Conservation (phyloP, 2,888 invertebrate genomes). For the Aquatica leii region DNA sequence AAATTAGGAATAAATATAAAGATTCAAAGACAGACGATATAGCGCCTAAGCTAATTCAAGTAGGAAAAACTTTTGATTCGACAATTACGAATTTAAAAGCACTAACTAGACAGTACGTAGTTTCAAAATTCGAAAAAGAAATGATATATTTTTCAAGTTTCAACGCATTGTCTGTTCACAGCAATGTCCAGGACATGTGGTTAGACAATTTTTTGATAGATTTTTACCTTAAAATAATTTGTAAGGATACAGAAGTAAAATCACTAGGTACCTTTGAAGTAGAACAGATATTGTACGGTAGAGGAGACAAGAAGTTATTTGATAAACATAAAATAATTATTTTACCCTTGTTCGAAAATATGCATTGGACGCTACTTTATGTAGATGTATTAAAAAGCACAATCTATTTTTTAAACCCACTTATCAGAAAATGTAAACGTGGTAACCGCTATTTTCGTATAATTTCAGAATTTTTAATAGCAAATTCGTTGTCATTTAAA, state of each 20-base stretch:
- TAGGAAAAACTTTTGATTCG: no score
- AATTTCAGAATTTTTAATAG: neutral
- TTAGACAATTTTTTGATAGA: slow-evolving; percentile 1
- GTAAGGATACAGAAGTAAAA: neutral
- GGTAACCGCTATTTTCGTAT: neutral
- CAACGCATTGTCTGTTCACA: neutral
- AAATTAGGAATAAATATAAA: neutral
- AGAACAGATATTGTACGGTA: neutral
- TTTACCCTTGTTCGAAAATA: neutral
- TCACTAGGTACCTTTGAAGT: neutral
- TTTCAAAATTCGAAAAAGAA: neutral
- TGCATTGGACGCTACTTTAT: neutral
- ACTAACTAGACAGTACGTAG: no score
- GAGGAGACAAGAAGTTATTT: neutral
- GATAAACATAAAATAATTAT: neutral
- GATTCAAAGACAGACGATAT: neutral
- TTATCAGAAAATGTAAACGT: neutral
- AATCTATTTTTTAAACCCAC: neutral
- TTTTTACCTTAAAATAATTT: neutral
- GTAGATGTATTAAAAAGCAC: neutral
- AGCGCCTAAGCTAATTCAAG: no score
- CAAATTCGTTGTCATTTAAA: neutral
- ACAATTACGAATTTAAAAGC: neutral
- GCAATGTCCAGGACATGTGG: neutral
- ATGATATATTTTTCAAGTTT: neutral